These are phyloP conservation scores for Gymnothorax reevesii DNA, from an alignment of 2,797 vertebrate species.

Conservation along the genomic window DNA sequence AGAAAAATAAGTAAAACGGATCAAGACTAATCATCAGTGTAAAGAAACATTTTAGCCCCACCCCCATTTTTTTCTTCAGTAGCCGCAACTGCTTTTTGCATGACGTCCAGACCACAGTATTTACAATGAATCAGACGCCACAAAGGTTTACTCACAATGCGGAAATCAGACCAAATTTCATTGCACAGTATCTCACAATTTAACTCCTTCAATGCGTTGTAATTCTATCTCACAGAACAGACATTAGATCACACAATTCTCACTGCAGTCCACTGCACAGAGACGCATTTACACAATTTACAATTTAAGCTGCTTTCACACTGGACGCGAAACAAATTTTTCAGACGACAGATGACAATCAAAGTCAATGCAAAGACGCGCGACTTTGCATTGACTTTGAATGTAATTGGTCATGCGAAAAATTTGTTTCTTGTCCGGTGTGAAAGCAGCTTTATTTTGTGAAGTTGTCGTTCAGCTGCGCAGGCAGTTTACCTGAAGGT, in stretches of 20 bases:
- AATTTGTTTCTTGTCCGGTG: too few species aligned
- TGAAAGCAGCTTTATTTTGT: not conserved
- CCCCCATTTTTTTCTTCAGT: too few species aligned
- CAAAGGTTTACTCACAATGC: not conserved
- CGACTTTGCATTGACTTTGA: too few species aligned
- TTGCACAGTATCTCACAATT: not conserved
- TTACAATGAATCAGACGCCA: not conserved
- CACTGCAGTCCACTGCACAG: not conserved
- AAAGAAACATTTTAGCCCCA: too few species aligned
- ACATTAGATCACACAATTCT: not conserved
- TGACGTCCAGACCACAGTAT: not conserved
- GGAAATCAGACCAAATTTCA: not conserved
- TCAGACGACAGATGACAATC: too few species aligned
- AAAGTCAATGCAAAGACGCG: too few species aligned
- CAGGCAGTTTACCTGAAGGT: slow-evolving; percentile 61
- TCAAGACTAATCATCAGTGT: too few species aligned
- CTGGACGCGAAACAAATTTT: too few species aligned
- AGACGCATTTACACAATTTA: not conserved
- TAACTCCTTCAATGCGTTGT: not conserved
- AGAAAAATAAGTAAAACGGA: too few species aligned
- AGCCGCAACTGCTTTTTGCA: too few species aligned
- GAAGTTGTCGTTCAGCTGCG: not conserved
- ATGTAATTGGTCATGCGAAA: too few species aligned
- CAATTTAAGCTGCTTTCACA: not conserved
- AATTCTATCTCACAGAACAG: not conserved